phyloP scores from a whole-genome alignment of 2,113 vertebrate species.

The Oceanodroma tethys region DNA sequence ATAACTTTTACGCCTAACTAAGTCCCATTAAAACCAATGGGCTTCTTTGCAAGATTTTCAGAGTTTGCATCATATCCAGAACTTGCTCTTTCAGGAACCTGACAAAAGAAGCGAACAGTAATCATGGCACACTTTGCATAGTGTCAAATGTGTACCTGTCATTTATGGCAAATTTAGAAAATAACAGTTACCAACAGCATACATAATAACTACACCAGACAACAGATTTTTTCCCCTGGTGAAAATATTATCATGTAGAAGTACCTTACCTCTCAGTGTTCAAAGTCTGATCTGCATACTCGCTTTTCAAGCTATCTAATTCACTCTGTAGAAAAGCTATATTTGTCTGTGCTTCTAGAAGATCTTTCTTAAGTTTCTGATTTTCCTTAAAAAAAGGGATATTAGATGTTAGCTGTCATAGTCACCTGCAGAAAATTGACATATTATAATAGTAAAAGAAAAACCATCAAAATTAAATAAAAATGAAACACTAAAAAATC shows the following conservation, averaged over 20 bases:
- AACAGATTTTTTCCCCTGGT: background rate
- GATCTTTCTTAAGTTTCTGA: constrained; percentile 91
- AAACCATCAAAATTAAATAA: background rate
- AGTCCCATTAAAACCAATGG: background rate
- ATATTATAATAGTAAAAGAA: background rate
- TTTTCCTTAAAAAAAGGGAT: constrained; percentile 81
- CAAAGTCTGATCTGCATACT: constrained; percentile 90
- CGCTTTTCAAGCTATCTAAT: constrained; percentile 90
- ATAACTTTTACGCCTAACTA: background rate
- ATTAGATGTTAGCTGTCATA: background rate
- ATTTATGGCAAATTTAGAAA: background rate
- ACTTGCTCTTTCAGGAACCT: background rate
- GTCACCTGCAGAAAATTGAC: background rate
- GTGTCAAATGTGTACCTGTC: background rate
- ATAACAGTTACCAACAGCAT: background rate
- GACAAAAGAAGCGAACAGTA: background rate
- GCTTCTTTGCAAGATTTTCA: background rate
- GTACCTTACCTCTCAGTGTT: constrained; percentile 83
- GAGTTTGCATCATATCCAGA: background rate
- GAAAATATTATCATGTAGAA: background rate
- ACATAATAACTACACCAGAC: background rate
- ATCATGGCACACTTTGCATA: background rate
- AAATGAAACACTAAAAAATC: background rate
- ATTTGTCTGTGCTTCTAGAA: constrained; percentile 91
- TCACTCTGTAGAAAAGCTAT: constrained; percentile 92